A percentile compares a stretch with the other conserved stretches of the same genome.
Evolutionary conservation across 2,797 vertebrate species (phyloP).

Genomic region (Rhinella marina): DNA sequence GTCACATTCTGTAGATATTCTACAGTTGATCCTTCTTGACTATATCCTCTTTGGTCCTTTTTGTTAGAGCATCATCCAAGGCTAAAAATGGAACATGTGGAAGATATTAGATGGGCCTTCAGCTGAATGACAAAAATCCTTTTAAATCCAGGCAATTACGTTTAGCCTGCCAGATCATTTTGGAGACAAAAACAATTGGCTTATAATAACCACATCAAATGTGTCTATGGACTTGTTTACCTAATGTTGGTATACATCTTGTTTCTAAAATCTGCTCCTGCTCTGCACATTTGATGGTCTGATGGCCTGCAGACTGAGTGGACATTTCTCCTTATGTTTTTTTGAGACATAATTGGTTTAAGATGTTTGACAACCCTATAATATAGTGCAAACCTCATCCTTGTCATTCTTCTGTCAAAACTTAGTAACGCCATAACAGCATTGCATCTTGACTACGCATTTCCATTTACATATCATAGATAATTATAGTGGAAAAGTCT

Average conservation of each 20-base stretch:
- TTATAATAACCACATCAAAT: not conserved
- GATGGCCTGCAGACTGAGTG: not conserved
- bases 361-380: not conserved
- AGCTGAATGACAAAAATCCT: not conserved
- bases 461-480: not conserved
- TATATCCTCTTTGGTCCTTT: not conserved
- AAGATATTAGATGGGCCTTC: not conserved
- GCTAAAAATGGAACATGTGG: conserved; percentile 3
- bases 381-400: not conserved
- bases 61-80: not conserved
- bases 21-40: not conserved
- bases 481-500: not conserved
- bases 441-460: not conserved
- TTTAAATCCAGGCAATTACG: not conserved
- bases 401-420: not conserved
- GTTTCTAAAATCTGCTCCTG: not conserved
- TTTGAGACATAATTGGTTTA: not conserved
- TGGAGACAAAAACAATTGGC: not conserved
- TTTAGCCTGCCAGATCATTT: not conserved
- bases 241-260: not conserved
- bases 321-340: not conserved
- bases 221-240: not conserved
- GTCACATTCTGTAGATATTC: not conserved
- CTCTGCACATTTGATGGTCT: not conserved
- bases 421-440: not conserved